Evolutionary conservation across 2,113 vertebrate species (phyloP).

Genomic region (Leptocoma aspasia): DNA sequence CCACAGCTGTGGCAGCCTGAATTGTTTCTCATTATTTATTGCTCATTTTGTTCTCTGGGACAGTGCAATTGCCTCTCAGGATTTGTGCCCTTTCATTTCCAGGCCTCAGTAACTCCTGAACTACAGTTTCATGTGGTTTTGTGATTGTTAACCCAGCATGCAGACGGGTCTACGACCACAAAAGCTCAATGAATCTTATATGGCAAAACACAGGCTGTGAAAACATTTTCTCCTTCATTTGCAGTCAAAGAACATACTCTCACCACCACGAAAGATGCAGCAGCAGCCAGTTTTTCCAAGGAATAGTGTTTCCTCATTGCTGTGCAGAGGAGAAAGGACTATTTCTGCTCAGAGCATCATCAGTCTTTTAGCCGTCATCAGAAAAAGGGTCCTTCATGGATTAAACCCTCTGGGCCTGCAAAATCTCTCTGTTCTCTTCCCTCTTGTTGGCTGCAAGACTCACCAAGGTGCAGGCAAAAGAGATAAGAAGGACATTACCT

Average conservation of each 20-base stretch:
- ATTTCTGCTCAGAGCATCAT: neutral
- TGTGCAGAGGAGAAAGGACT: conserved; percentile 37
- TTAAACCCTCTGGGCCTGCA: neutral
- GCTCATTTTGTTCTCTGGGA: conserved; percentile 59
- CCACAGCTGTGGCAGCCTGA: conserved; percentile 26
- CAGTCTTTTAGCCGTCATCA: neutral
- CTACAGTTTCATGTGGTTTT: conserved; percentile 71
- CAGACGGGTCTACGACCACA: conserved; percentile 48
- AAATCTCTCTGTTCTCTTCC: neutral
- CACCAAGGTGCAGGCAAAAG: neutral
- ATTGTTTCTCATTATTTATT: conserved; percentile 66
- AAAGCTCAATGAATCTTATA: conserved; percentile 73
- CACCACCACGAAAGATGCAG: neutral
- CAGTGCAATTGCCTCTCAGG: conserved; percentile 51
- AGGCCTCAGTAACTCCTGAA: conserved; percentile 73
- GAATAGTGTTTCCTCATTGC: conserved; percentile 33
- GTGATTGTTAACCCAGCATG: conserved; percentile 79
- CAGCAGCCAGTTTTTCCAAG: conserved; percentile 60
- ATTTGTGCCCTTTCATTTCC: conserved; percentile 74
- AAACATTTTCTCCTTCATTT: conserved; percentile 76
- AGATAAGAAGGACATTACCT: conserved; percentile 73
- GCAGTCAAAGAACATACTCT: conserved; percentile 65
- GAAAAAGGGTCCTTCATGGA: neutral
- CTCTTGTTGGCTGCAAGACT: neutral
- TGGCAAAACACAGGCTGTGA: conserved; percentile 35